phyloP scores from a whole-genome alignment of 2,797 vertebrate species.

The Coregonus ussuriensis region DNA sequence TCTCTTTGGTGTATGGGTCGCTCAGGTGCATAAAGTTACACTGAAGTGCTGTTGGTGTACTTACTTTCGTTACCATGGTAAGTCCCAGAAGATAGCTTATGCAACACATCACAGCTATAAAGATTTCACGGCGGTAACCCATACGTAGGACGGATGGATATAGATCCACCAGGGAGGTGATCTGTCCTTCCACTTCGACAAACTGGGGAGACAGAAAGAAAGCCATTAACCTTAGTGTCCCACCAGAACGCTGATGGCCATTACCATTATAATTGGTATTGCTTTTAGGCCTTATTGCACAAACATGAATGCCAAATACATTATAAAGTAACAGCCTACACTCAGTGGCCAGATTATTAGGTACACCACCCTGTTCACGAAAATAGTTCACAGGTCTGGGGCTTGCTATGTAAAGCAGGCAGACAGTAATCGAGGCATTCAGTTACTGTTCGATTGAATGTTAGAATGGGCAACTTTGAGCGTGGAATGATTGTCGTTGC shows the following conservation, averaged over 20 bases:
- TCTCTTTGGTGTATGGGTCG: too few relatives aligned
- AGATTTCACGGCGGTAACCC: conserved; percentile 97
- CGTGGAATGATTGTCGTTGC: too few relatives aligned
- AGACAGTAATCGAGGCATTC: too few relatives aligned
- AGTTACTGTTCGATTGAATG: too few relatives aligned
- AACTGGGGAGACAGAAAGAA: conserved; percentile 79
- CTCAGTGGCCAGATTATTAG: background rate
- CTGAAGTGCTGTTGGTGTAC: conserved; percentile 48
- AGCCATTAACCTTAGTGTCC: conserved; percentile 28
- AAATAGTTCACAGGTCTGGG: too few relatives aligned
- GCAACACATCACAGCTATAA: conserved; percentile 93
- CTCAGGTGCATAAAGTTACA: too few relatives aligned
- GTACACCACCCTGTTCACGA: too few relatives aligned
- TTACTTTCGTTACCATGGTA: conserved; percentile 97
- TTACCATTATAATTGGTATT: background rate
- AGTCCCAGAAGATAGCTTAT: conserved; percentile 98
- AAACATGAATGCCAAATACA: background rate
- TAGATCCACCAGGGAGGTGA: conserved; percentile 99
- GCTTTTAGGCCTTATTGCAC: background rate
- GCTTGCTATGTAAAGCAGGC: too few relatives aligned
- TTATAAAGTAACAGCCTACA: background rate
- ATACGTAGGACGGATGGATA: conserved; percentile 98
- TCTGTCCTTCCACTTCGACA: conserved; percentile 99
- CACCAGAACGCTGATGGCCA: background rate
- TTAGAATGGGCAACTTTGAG: too few relatives aligned